Evolutionary conservation across 37 sponge, comb jelly and placozoan species (phyloP).

Genomic region (Halisarca cf. caerulea): DNA sequence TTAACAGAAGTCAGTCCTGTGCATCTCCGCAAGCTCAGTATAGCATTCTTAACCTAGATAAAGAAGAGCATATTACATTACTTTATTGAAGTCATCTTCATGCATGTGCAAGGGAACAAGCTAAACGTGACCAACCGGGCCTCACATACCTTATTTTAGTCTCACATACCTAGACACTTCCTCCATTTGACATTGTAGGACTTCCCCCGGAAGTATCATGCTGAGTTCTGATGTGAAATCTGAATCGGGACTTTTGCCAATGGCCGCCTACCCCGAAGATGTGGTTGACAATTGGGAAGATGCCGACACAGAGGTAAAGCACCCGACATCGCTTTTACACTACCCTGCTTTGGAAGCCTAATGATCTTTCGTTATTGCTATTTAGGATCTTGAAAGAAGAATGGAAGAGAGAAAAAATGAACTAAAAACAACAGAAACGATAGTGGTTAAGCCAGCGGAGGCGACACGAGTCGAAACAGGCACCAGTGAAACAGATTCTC

Average conservation of each 20-base stretch:
- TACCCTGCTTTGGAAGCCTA: not conserved
- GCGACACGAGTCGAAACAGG: not conserved
- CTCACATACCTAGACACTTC: too few relatives aligned
- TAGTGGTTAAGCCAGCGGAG: not conserved
- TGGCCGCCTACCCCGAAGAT: conserved; percentile 27
- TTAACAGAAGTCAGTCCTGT: too few relatives aligned
- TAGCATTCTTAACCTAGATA: too few relatives aligned
- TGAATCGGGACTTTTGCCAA: not conserved
- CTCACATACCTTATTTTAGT: too few relatives aligned
- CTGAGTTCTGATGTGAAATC: not conserved
- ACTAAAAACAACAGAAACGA: conserved; percentile 8
- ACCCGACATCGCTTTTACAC: not conserved
- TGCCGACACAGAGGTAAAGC: conserved; percentile 53
- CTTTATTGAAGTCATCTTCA: too few relatives aligned
- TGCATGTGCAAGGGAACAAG: too few relatives aligned
- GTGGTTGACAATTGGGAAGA: conserved; percentile 77
- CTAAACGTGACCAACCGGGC: too few relatives aligned
- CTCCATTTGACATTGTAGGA: too few relatives aligned
- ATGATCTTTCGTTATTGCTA: not conserved
- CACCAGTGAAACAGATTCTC: not conserved
- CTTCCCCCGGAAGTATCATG: too few relatives aligned
- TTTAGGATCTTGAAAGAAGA: conserved; percentile 61
- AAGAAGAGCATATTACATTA: too few relatives aligned
- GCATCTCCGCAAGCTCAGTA: too few relatives aligned
- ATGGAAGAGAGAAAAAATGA: conserved; percentile 69